Evolutionary conservation across 2,888 invertebrate genomes (phyloP), one percentile per base, ranked within the genome.

Genomic region (Minunthozetes semirufus): DNA sequence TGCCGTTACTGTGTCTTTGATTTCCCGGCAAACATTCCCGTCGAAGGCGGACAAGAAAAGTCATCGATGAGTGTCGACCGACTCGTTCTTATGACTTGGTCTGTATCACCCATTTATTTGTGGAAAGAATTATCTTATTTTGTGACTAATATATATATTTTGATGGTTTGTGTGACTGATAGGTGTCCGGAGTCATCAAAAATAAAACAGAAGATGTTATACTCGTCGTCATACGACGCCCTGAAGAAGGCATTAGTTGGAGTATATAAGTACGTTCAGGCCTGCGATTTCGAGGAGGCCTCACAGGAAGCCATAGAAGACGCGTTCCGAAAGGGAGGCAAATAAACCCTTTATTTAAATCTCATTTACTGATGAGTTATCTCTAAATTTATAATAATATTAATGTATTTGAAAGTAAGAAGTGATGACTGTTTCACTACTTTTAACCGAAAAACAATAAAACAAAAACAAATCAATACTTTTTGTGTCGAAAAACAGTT

Each of bases 1-100:
- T 99, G 98, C 87, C 93, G 98, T 86, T 99, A 98, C 85, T 97
- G 96, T 78, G 89, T 94, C 73, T 98, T 93, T 85, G 98, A 99
- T 85, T 97, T 97, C 83, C 80, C 80, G 68, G 79, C 79, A 72
- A 77, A 77, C 73, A 77, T 79, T 76, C 77, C 79, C 61, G 79
- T 79, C 50, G 80, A 80, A 74, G 79, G 79, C 27, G 76, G 76
- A 29, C 77, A 77, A 42, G 79, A 80, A 72, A 78, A 78, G 70
- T 76, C 78, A 17, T 76, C 77, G 9, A 80, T 80, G 79, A 77
- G 79, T 71, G 79, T 80, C 22, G 79, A 80, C 75, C 78, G 80
- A 76, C 77, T 80, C 46, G 74, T 97, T 88, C 89, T 96, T 83
- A 94, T 97, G 92, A 93, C 93, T 83, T 95, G 95, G 95, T 83